These are phyloP conservation scores for Triops cancriformis DNA, from an alignment of 1,140 invertebrate species.

Conservation along the genomic window DNA sequence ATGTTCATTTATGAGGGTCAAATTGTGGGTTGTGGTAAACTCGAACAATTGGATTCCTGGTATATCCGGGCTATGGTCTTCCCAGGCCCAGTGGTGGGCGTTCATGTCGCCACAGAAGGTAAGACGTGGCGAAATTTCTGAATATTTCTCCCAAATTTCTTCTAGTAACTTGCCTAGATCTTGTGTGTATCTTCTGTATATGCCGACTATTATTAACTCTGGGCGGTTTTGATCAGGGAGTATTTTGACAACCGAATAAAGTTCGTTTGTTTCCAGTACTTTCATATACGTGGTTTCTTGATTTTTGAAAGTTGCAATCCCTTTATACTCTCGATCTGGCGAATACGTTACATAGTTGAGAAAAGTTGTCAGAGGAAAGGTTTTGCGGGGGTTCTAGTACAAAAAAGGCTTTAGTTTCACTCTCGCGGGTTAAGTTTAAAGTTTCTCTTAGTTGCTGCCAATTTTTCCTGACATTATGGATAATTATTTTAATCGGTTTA, in stretches of 20 bases:
- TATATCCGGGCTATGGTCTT: neutral
- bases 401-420: neutral
- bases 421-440: neutral
- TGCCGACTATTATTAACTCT: neutral
- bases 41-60: neutral
- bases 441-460: neutral
- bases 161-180: neutral
- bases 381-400: neutral
- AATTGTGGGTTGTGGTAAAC: neutral
- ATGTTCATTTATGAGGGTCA: neutral
- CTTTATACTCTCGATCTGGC: neutral
- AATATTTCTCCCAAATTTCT: neutral
- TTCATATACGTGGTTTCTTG: neutral
- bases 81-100: too few species aligned
- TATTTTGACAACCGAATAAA: neutral
- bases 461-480: neutral
- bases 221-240: neutral
- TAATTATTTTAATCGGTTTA: neutral
- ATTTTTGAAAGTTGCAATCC: neutral
- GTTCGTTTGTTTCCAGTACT: neutral
- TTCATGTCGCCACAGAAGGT: neutral
- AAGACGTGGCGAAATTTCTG: neutral
- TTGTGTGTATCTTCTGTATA: neutral
- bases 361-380: neutral
- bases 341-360: neutral